These are phyloP conservation scores for Parnassius smintheus DNA, from an alignment of 2,888 invertebrate species.

Conservation along the genomic window DNA sequence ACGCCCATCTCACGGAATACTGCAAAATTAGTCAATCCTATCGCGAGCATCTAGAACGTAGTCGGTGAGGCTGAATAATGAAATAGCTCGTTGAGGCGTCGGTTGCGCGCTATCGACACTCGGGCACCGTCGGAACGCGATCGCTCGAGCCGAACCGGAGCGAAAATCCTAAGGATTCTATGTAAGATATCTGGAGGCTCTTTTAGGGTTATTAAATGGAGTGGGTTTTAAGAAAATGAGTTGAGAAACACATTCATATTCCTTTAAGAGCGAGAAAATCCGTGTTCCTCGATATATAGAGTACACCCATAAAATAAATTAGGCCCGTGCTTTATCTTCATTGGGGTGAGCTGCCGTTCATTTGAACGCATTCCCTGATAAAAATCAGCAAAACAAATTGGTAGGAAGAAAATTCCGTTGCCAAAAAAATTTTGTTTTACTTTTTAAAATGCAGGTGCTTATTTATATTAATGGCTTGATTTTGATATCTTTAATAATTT, in stretches of 20 bases:
- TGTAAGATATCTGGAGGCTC: slow-evolving; percentile 72
- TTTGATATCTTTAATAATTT: no score
- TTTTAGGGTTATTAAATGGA: slow-evolving; percentile 77
- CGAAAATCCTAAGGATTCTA: slow-evolving; percentile 73
- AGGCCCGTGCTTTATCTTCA: slow-evolving; percentile 68
- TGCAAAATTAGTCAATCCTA: slow-evolving; percentile 76
- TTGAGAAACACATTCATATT: slow-evolving; percentile 63
- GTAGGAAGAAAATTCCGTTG: background rate
- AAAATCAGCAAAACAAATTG: slow-evolving; percentile 10
- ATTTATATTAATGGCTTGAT: no score
- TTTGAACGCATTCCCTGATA: slow-evolving; percentile 49
- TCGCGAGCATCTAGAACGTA: slow-evolving; percentile 63
- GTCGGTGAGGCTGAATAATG: slow-evolving; percentile 71
- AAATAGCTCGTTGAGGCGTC: slow-evolving; percentile 67
- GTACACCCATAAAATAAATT: slow-evolving; percentile 66
- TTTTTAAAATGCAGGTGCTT: background rate
- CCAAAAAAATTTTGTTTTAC: background rate
- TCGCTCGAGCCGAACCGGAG: slow-evolving; percentile 48
- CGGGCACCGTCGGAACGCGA: slow-evolving; percentile 53
- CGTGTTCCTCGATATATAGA: slow-evolving; percentile 64
- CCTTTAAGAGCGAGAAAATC: slow-evolving; percentile 55
- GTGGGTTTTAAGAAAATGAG: slow-evolving; percentile 78
- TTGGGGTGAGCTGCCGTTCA: slow-evolving; percentile 46
- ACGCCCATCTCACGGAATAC: slow-evolving; percentile 58
- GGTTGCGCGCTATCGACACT: slow-evolving; percentile 62